Base-by-base conservation (phyloP, 2,797 vertebrate species). In the Periophthalmus magnuspinnatus region DNA sequence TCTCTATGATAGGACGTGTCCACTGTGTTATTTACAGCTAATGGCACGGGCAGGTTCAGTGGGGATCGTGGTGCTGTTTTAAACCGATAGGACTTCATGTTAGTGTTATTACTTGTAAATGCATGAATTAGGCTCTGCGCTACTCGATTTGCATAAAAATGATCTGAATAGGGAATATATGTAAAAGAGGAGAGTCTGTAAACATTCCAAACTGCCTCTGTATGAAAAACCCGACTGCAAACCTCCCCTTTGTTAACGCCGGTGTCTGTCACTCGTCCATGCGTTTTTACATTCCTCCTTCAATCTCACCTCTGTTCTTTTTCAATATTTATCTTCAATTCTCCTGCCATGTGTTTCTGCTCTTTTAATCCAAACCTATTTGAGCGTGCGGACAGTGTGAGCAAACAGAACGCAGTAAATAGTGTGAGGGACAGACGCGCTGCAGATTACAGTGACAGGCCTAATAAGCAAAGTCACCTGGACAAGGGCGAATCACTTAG, bases 321-420 rank as follows among this genome's bases (percentile, higher is more conserved):
- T 67, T 78, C 48, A 57, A 57, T 75, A 64, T 81, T 82, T 86
- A 82, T 90, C 84, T 62, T 56, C 41, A 78, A 56, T 81, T 77
- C 78, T 68, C 41, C 65, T 19, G 54, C 71, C 74, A 74, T 72
- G 80, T 78, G 78, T 83, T 85, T 78, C 70, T 75, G 72, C 77
- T 81, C 24, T 86, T 84, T 87, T 84, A 87, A 90, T 88, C 77
- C 88, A 85, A 88, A 83, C 58, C 77, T 69, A 38, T 77, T 85
- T 86, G 77, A 70, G 70, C 73, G 75, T 33, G 34, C 77, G 69
- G 75, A 67, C 76, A 80, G 55, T 76, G 50, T 77, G 70, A 74
- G 75, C 78, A 81, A 82, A 87, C 83, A 75, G 68, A 70, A 82
- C 67, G 75, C 60, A 52, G 64, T 75, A 77, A 82, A 81, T 74